Conservation (phyloP, 1,140 invertebrate species). For the Drosophila lini region DNA sequence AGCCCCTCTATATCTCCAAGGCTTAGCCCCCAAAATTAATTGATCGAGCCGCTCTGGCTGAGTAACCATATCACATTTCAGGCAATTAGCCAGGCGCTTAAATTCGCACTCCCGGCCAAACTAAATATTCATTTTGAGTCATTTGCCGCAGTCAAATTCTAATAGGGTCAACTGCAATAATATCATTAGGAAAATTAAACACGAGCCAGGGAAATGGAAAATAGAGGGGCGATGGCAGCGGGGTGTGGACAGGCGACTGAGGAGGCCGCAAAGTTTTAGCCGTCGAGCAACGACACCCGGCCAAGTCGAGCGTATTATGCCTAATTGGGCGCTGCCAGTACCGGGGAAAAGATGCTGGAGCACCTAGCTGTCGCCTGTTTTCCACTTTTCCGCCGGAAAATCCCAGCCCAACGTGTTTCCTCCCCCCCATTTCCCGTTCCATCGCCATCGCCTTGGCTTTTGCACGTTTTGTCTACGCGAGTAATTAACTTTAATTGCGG, state of each 20-base stretch:
- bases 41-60: constrained; percentile 58
- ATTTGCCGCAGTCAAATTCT: constrained; percentile 77
- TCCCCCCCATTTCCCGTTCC: background rate
- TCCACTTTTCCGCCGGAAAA: constrained; percentile 27
- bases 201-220: constrained; percentile 43
- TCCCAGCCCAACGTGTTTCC: constrained; percentile 4
- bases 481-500: constrained; percentile 84
- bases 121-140: constrained; percentile 82
- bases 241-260: background rate
- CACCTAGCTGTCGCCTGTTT: constrained; percentile 59
- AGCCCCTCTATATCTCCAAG: constrained; percentile 57
- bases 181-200: constrained; percentile 83
- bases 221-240: constrained; percentile 4
- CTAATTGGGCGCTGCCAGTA: constrained; percentile 78
- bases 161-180: constrained; percentile 83
- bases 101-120: constrained; percentile 38
- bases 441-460: constrained; percentile 54
- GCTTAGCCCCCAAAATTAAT: constrained; percentile 68
- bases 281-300: constrained; percentile 61
- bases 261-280: constrained; percentile 62
- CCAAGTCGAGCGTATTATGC: constrained; percentile 80
- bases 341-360: constrained; percentile 34
- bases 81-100: constrained; percentile 65
- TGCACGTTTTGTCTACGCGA: constrained; percentile 84
- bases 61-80: constrained; percentile 71